Evolutionary conservation across 1,140 invertebrate genomes (phyloP).

Genomic region (Pemphigus obesinymphae): DNA sequence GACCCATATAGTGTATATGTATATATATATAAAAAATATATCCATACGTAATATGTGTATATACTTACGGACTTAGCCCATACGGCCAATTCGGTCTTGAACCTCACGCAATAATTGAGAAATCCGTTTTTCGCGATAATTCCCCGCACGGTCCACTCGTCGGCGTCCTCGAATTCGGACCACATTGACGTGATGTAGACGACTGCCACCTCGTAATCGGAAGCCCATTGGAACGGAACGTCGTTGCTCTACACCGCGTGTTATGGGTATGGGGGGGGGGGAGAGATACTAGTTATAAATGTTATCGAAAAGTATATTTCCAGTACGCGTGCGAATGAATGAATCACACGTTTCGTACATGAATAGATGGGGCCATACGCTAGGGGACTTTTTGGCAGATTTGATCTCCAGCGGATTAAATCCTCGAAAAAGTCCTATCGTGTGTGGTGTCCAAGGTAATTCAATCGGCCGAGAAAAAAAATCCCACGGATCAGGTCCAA

Average conservation of each 20-base stretch:
- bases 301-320: too few species aligned
- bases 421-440: too few species aligned
- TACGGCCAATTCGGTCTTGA: neutral
- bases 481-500: too few species aligned
- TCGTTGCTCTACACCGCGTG: neutral
- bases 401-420: too few species aligned
- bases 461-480: too few species aligned
- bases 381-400: too few species aligned
- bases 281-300: too few species aligned
- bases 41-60: neutral
- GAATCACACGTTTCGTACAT: too few species aligned
- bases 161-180: neutral
- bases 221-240: neutral
- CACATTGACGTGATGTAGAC: constrained; percentile 3
- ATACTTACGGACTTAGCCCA: neutral
- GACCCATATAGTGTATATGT: neutral
- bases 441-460: too few species aligned
- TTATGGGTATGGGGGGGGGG: too few species aligned
- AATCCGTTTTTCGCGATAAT: constrained; percentile 5
- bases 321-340: too few species aligned
- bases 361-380: too few species aligned
- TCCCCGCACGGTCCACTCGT: neutral
- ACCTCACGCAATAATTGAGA: neutral
- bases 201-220: constrained; percentile 24
- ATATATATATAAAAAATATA: neutral